Percentiles rank a stretch among this genome's conserved stretches.
phyloP scores from a whole-genome alignment of 2,888 invertebrate genomes.

The Panzeria rudis region DNA sequence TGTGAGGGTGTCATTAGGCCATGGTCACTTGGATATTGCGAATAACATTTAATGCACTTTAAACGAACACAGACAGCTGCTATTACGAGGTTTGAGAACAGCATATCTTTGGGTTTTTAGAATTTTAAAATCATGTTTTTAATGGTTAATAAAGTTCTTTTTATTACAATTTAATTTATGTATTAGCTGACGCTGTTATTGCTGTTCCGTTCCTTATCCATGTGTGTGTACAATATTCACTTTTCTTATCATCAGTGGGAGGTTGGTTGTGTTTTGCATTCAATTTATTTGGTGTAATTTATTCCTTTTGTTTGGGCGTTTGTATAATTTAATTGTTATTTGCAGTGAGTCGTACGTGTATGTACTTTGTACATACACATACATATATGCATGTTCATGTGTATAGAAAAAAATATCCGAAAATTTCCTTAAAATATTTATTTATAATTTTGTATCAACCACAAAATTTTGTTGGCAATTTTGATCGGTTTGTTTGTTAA shows the following conservation, averaged over 20 bases:
- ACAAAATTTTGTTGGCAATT: constrained; percentile 63
- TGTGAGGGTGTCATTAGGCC: constrained; percentile 67
- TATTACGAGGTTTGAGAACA: constrained; percentile 44
- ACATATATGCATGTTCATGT: neutral
- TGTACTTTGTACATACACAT: neutral
- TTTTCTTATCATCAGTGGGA: constrained; percentile 46
- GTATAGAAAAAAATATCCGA: neutral
- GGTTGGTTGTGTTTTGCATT: constrained; percentile 39
- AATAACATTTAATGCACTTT: constrained; percentile 62
- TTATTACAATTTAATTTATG: constrained; percentile 41
- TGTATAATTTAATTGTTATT: constrained; percentile 51
- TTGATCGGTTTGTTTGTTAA: constrained; percentile 32
- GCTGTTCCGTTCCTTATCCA: neutral
- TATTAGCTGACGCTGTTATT: constrained; percentile 18
- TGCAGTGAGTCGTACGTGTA: neutral
- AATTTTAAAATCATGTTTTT: constrained; percentile 62
- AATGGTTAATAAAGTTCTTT: constrained; percentile 63
- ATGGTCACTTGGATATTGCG: constrained; percentile 52
- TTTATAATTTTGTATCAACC: constrained; percentile 61
- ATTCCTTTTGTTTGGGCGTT: constrained; percentile 37
- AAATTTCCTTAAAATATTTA: constrained; percentile 50
- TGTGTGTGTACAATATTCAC: neutral
- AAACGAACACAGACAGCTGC: constrained; percentile 60
- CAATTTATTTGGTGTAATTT: constrained; percentile 57
- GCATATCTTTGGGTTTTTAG: constrained; percentile 36